Percentiles rank a stretch among this genome's conserved stretches.
Evolutionary conservation across 2,113 vertebrate genomes (phyloP).

Genomic region (Lamprotornis superbus): DNA sequence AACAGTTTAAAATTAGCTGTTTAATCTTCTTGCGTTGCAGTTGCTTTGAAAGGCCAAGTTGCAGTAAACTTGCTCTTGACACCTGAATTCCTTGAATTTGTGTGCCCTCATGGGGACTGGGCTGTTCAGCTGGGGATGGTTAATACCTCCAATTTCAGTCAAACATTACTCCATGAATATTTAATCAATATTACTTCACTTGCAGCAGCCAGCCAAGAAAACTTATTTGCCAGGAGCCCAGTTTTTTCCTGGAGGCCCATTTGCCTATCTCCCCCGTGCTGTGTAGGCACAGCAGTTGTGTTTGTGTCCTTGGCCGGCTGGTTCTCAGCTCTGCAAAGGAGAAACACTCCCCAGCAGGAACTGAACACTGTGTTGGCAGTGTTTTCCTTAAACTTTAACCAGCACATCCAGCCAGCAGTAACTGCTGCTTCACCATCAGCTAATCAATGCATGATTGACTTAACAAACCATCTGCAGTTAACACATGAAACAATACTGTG

Average conservation of each 20-base stretch:
- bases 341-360: neutral
- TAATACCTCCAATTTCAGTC: neutral
- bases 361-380: neutral
- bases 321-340: neutral
- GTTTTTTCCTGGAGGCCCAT: neutral
- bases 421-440: neutral
- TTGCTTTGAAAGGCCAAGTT: neutral
- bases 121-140: neutral
- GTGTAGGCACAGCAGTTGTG: neutral
- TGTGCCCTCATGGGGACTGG: neutral
- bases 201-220: neutral
- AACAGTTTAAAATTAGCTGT: neutral
- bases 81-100: neutral
- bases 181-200: neutral
- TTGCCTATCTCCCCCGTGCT: rapidly evolving
- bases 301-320: rapidly evolving
- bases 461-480: neutral
- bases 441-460: neutral
- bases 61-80: neutral
- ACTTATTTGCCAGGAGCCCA: neutral
- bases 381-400: neutral
- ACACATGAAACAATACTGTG: neutral
- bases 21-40: neutral
- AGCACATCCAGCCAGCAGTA: neutral
- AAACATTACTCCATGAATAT: neutral